Evolutionary conservation across 2,888 invertebrate genomes (phyloP).

Genomic region (Sphaeridia pumilis): DNA sequence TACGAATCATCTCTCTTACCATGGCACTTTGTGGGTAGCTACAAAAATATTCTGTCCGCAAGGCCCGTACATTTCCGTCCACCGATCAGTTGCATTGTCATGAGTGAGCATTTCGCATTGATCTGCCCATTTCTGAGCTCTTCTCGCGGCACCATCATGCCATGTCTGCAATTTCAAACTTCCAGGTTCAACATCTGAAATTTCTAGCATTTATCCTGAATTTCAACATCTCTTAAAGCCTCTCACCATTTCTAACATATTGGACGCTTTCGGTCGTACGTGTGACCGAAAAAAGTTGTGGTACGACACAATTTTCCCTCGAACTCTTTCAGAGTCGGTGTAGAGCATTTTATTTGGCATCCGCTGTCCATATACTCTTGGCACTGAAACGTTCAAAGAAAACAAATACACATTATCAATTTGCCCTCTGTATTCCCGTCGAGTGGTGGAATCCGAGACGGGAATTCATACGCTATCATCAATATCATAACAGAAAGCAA

Average conservation of each 20-base stretch:
- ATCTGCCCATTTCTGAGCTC: constrained; percentile 64
- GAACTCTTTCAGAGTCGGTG: constrained; percentile 47
- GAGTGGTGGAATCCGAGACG: no score
- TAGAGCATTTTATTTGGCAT: constrained; percentile 50
- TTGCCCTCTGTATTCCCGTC: no score
- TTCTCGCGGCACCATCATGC: constrained; percentile 56
- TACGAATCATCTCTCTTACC: constrained; percentile 45
- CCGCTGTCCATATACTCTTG: constrained; percentile 48
- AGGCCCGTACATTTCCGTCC: constrained; percentile 53
- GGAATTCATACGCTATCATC: not conserved
- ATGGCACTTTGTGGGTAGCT: constrained; percentile 64
- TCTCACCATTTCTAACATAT: constrained; percentile 65
- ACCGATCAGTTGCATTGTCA: constrained; percentile 54
- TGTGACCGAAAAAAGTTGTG: constrained; percentile 65
- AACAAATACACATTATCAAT: no score
- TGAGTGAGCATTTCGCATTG: constrained; percentile 57
- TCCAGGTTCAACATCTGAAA: no score
- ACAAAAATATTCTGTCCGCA: constrained; percentile 76
- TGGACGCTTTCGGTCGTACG: constrained; percentile 61
- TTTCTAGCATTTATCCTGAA: no score
- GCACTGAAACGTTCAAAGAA: constrained; percentile 45
- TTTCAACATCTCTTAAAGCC: no score
- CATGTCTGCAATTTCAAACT: constrained; percentile 63
- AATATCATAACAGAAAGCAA: no score
- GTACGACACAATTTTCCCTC: constrained; percentile 58